Evolutionary conservation across 2,888 invertebrate genomes (phyloP), one percentile per base, ranked within the genome.

Genomic region (Melinopterus prodromus): DNA sequence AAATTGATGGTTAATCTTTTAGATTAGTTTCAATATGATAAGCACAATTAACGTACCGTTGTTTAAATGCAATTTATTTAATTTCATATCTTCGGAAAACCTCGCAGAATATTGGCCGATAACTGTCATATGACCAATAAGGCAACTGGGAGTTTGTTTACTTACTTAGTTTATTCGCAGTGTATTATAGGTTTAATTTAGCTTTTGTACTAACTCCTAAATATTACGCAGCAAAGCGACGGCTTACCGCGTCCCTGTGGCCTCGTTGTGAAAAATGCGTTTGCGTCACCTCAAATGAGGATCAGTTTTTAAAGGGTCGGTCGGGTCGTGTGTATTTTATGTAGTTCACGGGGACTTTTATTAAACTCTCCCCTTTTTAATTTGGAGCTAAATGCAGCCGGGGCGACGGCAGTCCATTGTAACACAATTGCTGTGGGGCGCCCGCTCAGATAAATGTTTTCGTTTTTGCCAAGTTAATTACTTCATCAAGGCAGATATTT

Each of bases 311-410:
- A 7, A 53, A 53, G 53, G 53, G 53, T 53, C 9, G 53, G 53
- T 53, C 53, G 53, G 12, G 9, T 53, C 53, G 53, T 53, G 53
- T 53, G 53, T 53, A 53, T 53, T 53, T 53, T 53, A 53, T 53
- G 5, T 53, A 53, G 53, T 53, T 53, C 53, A 53, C 53, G 53
- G 53, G 53, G 53, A 53, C 53, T 12, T 7, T 53, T 53, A 53
- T 53, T 53, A 53, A 53, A 53, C 53, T 53, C 53, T 53, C 53
- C 53, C 53, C 53, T 53, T 53, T 53, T 53, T 53, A 53, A 53
- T 53, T 53, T 53, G 53, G 53, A 53, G 53, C 53, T 53, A 53
- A 53, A 53, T 53, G 53, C 53, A 53, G 53, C 53, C 7, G 53
- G 53, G 53, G 53, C 53, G 53, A 53, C 53, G 53, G 53, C 53